Conservation (phyloP, 2,888 invertebrate genomes). For the Leucania comma region DNA sequence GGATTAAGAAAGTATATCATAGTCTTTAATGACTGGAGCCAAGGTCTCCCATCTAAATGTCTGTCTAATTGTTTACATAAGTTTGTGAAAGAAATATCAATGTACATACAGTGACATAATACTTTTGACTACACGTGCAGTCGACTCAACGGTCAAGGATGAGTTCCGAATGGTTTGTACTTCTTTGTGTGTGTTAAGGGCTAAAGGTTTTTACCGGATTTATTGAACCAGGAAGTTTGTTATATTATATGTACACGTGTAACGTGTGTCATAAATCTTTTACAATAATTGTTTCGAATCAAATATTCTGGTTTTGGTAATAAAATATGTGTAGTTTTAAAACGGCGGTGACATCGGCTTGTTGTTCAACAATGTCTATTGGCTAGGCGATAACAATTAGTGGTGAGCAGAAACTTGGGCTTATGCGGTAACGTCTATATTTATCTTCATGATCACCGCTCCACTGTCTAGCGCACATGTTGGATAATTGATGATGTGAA, state of each 20-base stretch:
- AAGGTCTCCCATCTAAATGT: constrained; percentile 25
- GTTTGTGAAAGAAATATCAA: constrained; percentile 28
- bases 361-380: constrained; percentile 45
- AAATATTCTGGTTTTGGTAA: background rate
- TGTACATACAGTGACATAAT: constrained; percentile 30
- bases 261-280: background rate
- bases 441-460: constrained; percentile 60
- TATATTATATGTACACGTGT: background rate
- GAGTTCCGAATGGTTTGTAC: constrained; percentile 3
- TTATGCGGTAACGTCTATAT: constrained; percentile 65
- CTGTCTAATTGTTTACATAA: constrained; percentile 38
- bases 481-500: constrained; percentile 59
- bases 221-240: constrained; percentile 2
- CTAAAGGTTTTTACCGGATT: background rate
- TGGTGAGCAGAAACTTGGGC: constrained; percentile 51
- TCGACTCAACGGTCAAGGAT: constrained; percentile 31
- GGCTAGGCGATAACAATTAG: constrained; percentile 64
- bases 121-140: background rate
- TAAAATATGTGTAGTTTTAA: constrained; percentile 13
- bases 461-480: constrained; percentile 59
- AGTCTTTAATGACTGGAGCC: constrained; percentile 15
- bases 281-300: background rate
- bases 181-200: background rate
- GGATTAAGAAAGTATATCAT: background rate
- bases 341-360: constrained; percentile 12